Conservation (phyloP, 2,888 invertebrate genomes). For the Drosophila tripunctata region DNA sequence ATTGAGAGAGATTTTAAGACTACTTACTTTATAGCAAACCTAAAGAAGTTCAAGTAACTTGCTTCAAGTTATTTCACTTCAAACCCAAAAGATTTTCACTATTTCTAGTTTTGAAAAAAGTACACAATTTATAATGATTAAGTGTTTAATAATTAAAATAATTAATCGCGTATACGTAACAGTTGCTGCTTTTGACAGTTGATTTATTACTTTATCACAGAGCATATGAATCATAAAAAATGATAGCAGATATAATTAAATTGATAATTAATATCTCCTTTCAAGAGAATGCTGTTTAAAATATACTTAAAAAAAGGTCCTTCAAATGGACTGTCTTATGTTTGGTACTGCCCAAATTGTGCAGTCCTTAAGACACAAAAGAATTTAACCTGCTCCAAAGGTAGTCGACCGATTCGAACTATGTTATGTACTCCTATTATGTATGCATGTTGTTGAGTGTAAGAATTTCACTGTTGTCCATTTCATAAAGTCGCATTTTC, state of each 20-base stretch:
- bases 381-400: not conserved
- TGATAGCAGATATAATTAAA: not conserved
- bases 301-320: too few species aligned
- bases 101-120: too few species aligned
- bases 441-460: conserved; percentile 15
- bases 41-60: too few species aligned
- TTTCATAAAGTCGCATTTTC: conserved; percentile 36
- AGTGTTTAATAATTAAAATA: not conserved
- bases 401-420: not conserved
- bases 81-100: too few species aligned
- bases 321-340: too few species aligned
- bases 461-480: conserved; percentile 31
- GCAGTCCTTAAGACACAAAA: not conserved
- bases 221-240: not conserved
- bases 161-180: not conserved
- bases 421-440: conserved; percentile 18
- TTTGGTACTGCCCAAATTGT: not conserved
- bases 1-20: too few species aligned
- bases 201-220: not conserved
- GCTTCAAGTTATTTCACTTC: too few species aligned
- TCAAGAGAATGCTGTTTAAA: too few species aligned
- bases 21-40: too few species aligned
- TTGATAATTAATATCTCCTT: too few species aligned
- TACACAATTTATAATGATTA: not conserved
- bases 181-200: not conserved